These are phyloP conservation scores for Copidosoma aretas DNA, from an alignment of 2,888 invertebrate genomes.

Conservation along the genomic window DNA sequence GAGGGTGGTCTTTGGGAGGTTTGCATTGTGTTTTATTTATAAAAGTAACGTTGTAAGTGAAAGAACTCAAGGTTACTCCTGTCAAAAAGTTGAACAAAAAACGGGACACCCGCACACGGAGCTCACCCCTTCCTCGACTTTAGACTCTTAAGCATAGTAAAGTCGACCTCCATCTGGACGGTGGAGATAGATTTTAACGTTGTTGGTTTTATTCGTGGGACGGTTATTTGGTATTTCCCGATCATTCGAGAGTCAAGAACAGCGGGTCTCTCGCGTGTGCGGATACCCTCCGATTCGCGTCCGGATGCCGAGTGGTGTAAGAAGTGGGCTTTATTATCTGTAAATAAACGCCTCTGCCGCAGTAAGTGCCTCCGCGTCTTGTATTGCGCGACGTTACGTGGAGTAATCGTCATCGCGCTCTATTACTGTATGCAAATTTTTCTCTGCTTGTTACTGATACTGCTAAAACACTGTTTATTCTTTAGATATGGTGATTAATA, in stretches of 20 bases:
- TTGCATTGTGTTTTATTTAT: constrained; percentile 58
- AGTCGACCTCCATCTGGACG: not conserved
- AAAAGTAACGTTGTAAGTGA: constrained; percentile 62
- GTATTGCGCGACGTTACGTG: constrained; percentile 45
- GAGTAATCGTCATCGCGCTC: constrained; percentile 43
- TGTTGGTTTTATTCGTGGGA: not conserved
- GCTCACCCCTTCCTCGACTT: constrained; percentile 36
- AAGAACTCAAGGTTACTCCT: constrained; percentile 61
- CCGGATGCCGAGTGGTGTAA: constrained; percentile 56
- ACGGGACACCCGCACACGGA: constrained; percentile 51
- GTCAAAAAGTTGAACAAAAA: constrained; percentile 56
- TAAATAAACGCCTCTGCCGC: constrained; percentile 43
- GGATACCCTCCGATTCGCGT: constrained; percentile 58
- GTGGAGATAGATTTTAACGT: not conserved
- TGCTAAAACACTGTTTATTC: constrained; percentile 43
- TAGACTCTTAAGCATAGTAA: not conserved
- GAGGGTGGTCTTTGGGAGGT: constrained; percentile 41
- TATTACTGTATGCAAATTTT: constrained; percentile 16
- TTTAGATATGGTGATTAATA: constrained; percentile 53
- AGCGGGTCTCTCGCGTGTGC: constrained; percentile 43
- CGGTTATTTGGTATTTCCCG: not conserved
- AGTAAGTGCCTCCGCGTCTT: constrained; percentile 62
- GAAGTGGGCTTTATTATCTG: constrained; percentile 38
- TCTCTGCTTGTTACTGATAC: too few species aligned
- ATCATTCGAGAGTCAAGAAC: constrained; percentile 14